A percentile compares a stretch with the other conserved stretches of the same genome.
phyloP scores from a whole-genome alignment of 2,888 invertebrate genomes.

The Oscheius sp. region DNA sequence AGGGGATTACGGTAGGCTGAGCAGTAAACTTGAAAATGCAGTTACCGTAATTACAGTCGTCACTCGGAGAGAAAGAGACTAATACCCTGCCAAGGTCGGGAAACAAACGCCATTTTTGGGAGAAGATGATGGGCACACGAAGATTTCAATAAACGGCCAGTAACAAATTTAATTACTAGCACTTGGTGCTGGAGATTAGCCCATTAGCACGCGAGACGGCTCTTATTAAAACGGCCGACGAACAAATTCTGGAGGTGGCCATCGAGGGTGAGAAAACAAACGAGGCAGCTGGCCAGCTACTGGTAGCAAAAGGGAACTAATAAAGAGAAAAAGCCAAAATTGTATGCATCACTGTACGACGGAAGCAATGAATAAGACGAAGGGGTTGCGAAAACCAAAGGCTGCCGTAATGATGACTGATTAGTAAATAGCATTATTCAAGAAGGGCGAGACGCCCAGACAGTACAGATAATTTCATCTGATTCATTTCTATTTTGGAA shows the following conservation, averaged over 20 bases:
- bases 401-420: no score
- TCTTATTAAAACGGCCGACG: conserved; percentile 47
- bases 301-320: background rate
- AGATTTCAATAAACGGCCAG: conserved; percentile 51
- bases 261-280: background rate
- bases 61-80: background rate
- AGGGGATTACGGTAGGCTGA: conserved; percentile 21
- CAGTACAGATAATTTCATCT: no score
- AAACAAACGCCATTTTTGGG: conserved; percentile 13
- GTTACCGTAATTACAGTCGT: conserved; percentile 24
- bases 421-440: no score
- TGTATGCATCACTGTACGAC: no score
- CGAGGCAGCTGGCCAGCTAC: background rate
- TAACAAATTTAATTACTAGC: conserved; percentile 62
- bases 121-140: conserved; percentile 32
- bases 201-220: conserved; percentile 55
- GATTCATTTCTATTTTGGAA: no score
- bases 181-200: conserved; percentile 51
- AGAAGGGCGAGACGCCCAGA: no score
- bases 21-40: background rate
- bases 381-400: no score
- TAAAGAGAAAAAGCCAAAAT: background rate
- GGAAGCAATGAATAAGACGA: no score
- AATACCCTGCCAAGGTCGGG: conserved; percentile 2
- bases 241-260: conserved; percentile 30